Evolutionary conservation across 2,888 invertebrate genomes (phyloP), one percentile per base, ranked within the genome.

Genomic region (Lasioglossum vierecki): DNA sequence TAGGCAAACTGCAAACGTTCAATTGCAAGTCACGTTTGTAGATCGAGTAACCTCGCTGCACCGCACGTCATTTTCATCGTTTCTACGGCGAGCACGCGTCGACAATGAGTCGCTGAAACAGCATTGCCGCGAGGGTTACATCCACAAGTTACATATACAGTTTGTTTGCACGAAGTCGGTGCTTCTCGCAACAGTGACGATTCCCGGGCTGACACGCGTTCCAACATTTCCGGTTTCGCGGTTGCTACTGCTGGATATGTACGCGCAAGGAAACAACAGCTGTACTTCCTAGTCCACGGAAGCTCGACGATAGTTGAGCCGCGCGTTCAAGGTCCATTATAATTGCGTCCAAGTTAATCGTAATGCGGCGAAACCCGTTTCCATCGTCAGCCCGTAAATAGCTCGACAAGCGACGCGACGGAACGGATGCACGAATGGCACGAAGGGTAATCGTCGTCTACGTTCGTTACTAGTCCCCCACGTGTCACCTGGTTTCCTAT

Each of bases 311-410:
- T 85, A 85, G 79, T 83, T 87, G 88, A 30, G 84, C 83, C 85
- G 79, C 72, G 79, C 70, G 79, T 77, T 83, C 88, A 91, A 89
- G 89, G 91, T 87, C 89, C 88, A 89, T 91, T 88, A 89, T 91
- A 91, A 91, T 92, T 90, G 86, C 84, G 77, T 84, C 80, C 86
- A 83, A 84, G 90, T 89, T 92, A 89, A 91, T 91, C 88, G 89
- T 84, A 86, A 88, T 79, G 82, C 79, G 60, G 88, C 41, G 79
- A 84, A 87, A 89, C 90, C 77, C 81, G 88, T 88, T 85, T 76
- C n/a, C 85, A 85, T 83, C 83, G 84, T 76, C 68, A 68, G 68
- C 53, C 88, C 83, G 80, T 86, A 85, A 88, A 91, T 85, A 85
- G 86, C 79, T 63, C 63, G 83, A 30, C 30, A 30, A 30, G 30